Conservation (phyloP, 2,113 vertebrate species). For the Lipophrys pholis region DNA sequence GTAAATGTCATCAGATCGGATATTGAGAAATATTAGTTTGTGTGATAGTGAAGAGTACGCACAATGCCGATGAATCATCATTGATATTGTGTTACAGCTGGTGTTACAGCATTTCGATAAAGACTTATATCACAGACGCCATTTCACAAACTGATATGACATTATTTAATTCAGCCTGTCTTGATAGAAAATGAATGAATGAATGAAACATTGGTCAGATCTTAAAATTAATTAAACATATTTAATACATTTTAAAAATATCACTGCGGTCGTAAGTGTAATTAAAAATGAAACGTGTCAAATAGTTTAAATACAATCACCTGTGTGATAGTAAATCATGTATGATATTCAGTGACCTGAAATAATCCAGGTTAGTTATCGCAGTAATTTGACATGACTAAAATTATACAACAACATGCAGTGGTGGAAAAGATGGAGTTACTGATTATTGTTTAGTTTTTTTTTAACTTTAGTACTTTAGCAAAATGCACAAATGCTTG, state of each 20-base stretch:
- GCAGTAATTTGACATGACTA: neutral
- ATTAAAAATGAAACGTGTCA: too few relatives aligned
- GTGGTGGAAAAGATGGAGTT: neutral
- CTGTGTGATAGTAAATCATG: neutral
- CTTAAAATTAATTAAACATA: too few relatives aligned
- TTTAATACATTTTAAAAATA: too few relatives aligned
- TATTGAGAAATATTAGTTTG: neutral
- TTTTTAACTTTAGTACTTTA: neutral
- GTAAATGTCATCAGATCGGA: constrained; percentile 27
- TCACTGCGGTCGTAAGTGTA: too few relatives aligned
- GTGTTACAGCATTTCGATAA: neutral
- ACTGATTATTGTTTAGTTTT: too few relatives aligned
- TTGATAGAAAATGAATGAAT: too few relatives aligned
- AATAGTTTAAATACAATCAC: neutral
- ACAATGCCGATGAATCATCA: neutral
- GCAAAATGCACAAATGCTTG: neutral
- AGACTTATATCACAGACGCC: too few relatives aligned
- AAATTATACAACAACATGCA: neutral
- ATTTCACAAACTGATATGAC: too few relatives aligned
- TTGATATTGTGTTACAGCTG: neutral
- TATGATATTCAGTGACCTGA: neutral
- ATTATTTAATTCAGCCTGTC: too few relatives aligned
- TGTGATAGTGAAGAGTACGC: neutral
- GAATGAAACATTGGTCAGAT: too few relatives aligned
- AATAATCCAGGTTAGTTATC: neutral